Evolutionary conservation across 1,140 invertebrate genomes (phyloP).

Genomic region (Drosophila auraria): DNA sequence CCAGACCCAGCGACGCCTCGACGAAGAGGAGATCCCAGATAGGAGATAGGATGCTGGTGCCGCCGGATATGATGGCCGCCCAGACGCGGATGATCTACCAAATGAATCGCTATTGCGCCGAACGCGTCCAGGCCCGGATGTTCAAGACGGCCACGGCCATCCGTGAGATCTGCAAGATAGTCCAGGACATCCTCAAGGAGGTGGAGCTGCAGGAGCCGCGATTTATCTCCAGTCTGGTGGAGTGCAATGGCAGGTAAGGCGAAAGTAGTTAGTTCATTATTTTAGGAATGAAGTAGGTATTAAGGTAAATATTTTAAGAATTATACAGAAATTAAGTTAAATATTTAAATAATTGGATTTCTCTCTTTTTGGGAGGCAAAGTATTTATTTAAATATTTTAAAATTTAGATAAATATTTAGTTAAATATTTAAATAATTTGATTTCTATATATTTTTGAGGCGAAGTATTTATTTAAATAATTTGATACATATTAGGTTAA

Average conservation of each 20-base stretch:
- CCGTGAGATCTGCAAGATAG: constrained; percentile 95
- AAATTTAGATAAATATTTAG: too few species aligned
- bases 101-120: constrained; percentile 97
- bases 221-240: constrained; percentile 94
- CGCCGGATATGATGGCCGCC: constrained; percentile 94
- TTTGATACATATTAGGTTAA: too few species aligned
- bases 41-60: constrained; percentile 87
- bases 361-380: too few species aligned
- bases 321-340: too few species aligned
- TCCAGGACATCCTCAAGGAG: constrained; percentile 97
- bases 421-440: too few species aligned
- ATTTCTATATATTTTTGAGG: too few species aligned
- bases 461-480: too few species aligned
- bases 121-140: constrained; percentile 94
- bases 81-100: constrained; percentile 96
- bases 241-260: constrained; percentile 87
- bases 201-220: constrained; percentile 98
- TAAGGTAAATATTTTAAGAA: neutral
- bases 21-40: neutral
- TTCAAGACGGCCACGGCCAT: constrained; percentile 94
- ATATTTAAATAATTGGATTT: too few species aligned
- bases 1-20: constrained; percentile 48
- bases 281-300: too few species aligned
- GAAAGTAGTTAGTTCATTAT: neutral
- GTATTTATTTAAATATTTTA: too few species aligned